Percentiles rank a stretch among this genome's conserved stretches.
Evolutionary conservation across 2,888 invertebrate species (phyloP).

Genomic region (Cryptocheilus praepositus): DNA sequence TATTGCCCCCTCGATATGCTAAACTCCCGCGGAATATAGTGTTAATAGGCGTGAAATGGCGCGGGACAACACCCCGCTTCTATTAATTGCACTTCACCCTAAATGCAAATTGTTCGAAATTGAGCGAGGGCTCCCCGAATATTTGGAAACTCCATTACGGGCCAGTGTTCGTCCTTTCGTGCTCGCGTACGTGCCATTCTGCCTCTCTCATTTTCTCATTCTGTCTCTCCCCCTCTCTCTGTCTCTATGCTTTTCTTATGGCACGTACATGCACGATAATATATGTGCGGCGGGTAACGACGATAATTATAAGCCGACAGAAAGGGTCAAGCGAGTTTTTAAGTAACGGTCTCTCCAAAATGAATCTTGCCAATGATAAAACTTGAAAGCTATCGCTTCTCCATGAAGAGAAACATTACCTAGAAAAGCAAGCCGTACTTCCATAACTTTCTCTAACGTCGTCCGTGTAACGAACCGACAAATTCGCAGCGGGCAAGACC

Average conservation of each 20-base stretch:
- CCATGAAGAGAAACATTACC: too few species aligned
- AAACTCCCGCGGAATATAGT: constrained; percentile 71
- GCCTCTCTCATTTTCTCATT: too few species aligned
- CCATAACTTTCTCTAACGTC: too few species aligned
- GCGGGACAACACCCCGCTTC: constrained; percentile 71
- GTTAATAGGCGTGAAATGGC: constrained; percentile 73
- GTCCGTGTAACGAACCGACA: too few species aligned
- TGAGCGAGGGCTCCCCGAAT: constrained; percentile 74
- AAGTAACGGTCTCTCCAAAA: too few species aligned
- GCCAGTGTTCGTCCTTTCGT: constrained; percentile 70
- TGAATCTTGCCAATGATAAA: too few species aligned
- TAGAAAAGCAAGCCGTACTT: too few species aligned
- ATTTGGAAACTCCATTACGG: constrained; percentile 75
- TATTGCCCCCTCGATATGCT: constrained; percentile 69
- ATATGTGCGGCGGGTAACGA: constrained; percentile 12
- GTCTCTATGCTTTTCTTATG: not conserved
- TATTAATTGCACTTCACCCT: constrained; percentile 75
- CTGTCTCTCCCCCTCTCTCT: not conserved
- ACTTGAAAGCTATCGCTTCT: too few species aligned
- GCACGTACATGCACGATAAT: constrained; percentile 7
- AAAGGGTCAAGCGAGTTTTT: too few species aligned
- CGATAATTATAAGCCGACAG: not conserved
- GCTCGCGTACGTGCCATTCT: constrained; percentile 20
- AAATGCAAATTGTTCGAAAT: constrained; percentile 75
- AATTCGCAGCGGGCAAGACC: too few species aligned